phyloP scores from a whole-genome alignment of 2,888 invertebrate species.

The Allophyes oxyacanthae region DNA sequence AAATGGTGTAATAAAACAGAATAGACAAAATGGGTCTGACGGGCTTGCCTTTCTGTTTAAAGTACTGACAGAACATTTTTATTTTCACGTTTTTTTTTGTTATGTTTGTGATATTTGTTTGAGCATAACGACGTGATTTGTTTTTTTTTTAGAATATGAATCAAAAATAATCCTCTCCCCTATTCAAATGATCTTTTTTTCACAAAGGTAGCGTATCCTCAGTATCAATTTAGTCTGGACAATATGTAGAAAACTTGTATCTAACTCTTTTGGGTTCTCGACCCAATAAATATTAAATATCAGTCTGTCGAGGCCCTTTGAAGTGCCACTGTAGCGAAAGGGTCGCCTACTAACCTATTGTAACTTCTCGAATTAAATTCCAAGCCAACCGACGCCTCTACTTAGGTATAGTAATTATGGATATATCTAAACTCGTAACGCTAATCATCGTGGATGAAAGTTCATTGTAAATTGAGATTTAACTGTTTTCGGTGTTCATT shows the following conservation, averaged over 20 bases:
- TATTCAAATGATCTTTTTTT: too few relatives aligned
- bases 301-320: slow-evolving; percentile 69
- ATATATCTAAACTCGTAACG: slow-evolving; percentile 12
- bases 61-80: too few relatives aligned
- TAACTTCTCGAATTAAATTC: slow-evolving; percentile 80
- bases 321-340: slow-evolving; percentile 71
- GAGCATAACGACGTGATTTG: too few relatives aligned
- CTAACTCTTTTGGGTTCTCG: slow-evolving; percentile 52
- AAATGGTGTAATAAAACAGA: too few relatives aligned
- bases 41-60: too few relatives aligned
- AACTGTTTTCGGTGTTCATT: too few relatives aligned
- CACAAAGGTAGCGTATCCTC: too few relatives aligned
- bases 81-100: too few relatives aligned
- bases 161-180: too few relatives aligned
- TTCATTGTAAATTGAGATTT: background rate
- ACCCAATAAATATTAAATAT: slow-evolving; percentile 78
- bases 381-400: slow-evolving; percentile 58
- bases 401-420: slow-evolving; percentile 30
- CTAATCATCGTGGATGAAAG: background rate
- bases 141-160: too few relatives aligned
- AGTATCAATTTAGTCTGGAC: slow-evolving; percentile 9
- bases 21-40: too few relatives aligned
- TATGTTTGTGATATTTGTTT: too few relatives aligned
- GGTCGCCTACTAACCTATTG: slow-evolving; percentile 76
- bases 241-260: slow-evolving; percentile 46